A percentile compares a stretch with the other conserved stretches of the same genome.
Conservation (phyloP, 2,888 invertebrate species). For the Operophtera brumata region DNA sequence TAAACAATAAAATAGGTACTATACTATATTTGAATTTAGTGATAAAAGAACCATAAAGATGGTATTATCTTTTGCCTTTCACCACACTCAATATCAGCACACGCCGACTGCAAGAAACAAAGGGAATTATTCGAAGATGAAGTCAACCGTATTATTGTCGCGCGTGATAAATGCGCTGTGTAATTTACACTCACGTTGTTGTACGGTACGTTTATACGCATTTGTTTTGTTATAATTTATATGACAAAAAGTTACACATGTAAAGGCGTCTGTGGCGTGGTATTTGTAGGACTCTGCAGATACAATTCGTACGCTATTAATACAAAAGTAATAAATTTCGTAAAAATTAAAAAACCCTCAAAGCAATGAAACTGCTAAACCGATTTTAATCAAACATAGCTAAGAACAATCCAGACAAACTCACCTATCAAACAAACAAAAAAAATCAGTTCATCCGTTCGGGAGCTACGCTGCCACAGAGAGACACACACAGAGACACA, state of each 20-base stretch:
- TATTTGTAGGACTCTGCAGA: background rate
- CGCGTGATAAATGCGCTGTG: conserved; percentile 71
- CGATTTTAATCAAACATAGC: too few species aligned
- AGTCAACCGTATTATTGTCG: conserved; percentile 79
- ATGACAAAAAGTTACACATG: conserved; percentile 24
- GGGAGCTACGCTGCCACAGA: too few species aligned
- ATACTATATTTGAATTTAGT: too few species aligned
- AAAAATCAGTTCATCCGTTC: too few species aligned
- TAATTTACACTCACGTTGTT: conserved; percentile 72
- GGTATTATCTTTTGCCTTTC: conserved; percentile 36
- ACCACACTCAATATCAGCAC: conserved; percentile 54
- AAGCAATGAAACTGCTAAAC: too few species aligned
- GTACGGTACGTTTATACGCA: conserved; percentile 26
- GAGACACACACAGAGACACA: too few species aligned
- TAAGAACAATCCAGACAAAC: too few species aligned
- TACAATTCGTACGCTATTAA: background rate
- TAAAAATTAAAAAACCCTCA: too few species aligned
- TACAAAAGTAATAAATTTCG: too few species aligned
- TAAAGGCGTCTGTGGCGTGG: background rate
- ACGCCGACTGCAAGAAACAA: conserved; percentile 70
- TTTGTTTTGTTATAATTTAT: conserved; percentile 34
- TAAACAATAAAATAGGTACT: too few species aligned
- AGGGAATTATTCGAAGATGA: conserved; percentile 79
- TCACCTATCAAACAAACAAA: too few species aligned
- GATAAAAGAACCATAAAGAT: too few species aligned